Conservation (phyloP, 2,113 vertebrate genomes). For the Ceyx melanurus region DNA sequence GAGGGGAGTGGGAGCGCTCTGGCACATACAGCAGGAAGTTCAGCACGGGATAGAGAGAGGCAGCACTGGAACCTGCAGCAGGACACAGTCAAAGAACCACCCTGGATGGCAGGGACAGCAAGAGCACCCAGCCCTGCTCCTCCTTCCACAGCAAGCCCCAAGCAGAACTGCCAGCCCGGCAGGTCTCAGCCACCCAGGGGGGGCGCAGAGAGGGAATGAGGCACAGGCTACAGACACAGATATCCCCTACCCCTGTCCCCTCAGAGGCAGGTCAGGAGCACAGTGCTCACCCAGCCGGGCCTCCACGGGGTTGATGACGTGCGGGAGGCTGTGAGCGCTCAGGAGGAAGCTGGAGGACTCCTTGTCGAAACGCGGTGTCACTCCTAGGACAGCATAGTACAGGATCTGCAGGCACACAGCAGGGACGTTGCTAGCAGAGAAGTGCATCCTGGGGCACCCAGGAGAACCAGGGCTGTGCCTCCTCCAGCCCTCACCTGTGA, state of each 20-base stretch:
- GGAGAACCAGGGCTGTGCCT: not conserved
- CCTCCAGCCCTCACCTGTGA: conserved; percentile 84
- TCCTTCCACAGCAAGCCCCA: not conserved
- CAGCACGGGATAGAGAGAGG: conserved; percentile 91
- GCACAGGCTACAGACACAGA: not conserved
- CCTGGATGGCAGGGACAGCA: not conserved
- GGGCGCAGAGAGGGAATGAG: not conserved
- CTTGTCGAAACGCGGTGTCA: conserved; percentile 89
- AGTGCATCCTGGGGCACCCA: rapidly evolving
- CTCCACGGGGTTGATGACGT: conserved; percentile 97
- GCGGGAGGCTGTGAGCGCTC: conserved; percentile 87
- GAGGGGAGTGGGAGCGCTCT: conserved; percentile 87
- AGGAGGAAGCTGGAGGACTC: conserved; percentile 83
- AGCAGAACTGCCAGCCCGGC: not conserved
- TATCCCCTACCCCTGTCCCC: rapidly evolving
- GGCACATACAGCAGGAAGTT: conserved; percentile 95
- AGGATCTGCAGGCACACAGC: conserved; percentile 78
- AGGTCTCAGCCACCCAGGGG: not conserved
- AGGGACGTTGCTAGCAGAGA: not conserved
- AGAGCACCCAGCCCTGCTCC: not conserved
- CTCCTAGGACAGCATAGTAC: conserved; percentile 89
- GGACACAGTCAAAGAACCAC: not conserved
- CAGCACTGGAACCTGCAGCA: conserved; percentile 86
- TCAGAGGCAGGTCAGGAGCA: not conserved
- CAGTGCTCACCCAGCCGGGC: conserved; percentile 85